A percentile compares a stretch with the other conserved stretches of the same genome.
Conservation (phyloP, 1,140 invertebrate genomes). For the Drosophila erecta region DNA sequence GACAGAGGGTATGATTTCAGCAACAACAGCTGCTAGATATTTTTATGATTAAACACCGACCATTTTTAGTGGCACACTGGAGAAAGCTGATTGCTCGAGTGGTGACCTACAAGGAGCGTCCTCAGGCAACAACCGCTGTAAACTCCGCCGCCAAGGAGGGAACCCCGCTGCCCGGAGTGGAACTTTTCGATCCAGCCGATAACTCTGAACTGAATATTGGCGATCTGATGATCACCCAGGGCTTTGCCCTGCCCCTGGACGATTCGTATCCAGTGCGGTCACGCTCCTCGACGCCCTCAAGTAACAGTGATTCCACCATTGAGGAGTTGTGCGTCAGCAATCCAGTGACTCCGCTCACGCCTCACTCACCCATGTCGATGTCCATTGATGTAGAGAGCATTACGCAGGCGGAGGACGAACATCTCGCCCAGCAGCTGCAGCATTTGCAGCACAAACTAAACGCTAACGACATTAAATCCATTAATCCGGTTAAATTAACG, state of each 20-base stretch:
- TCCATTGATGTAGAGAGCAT: slow-evolving; percentile 59
- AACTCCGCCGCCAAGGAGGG: slow-evolving; percentile 86
- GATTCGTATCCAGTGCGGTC: slow-evolving; percentile 67
- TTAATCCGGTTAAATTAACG: slow-evolving; percentile 53
- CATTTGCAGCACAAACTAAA: slow-evolving; percentile 73
- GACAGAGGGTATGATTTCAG: slow-evolving; percentile 85
- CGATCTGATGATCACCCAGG: slow-evolving; percentile 72
- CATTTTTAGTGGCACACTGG: slow-evolving; percentile 86
- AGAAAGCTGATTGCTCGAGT: slow-evolving; percentile 89
- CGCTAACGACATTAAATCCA: slow-evolving; percentile 42
- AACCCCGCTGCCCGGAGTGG: slow-evolving; percentile 88
- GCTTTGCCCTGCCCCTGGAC: slow-evolving; percentile 70
- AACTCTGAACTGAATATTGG: slow-evolving; percentile 75
- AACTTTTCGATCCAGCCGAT: slow-evolving; percentile 86
- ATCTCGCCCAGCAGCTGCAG: slow-evolving; percentile 64
- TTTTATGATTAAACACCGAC: not conserved
- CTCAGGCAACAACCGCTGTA: slow-evolving; percentile 45
- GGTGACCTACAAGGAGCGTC: slow-evolving; percentile 87
- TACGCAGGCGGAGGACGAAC: slow-evolving; percentile 55
- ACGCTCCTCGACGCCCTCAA: slow-evolving; percentile 66
- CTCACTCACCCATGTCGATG: slow-evolving; percentile 61
- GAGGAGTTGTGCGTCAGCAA: slow-evolving; percentile 61
- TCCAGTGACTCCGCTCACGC: slow-evolving; percentile 54
- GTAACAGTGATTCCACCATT: slow-evolving; percentile 66
- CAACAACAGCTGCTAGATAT: not conserved